Percentiles rank a stretch among this genome's conserved stretches.
Evolutionary conservation across 2,888 invertebrate genomes (phyloP).

Genomic region (Entomobrya proxima): DNA sequence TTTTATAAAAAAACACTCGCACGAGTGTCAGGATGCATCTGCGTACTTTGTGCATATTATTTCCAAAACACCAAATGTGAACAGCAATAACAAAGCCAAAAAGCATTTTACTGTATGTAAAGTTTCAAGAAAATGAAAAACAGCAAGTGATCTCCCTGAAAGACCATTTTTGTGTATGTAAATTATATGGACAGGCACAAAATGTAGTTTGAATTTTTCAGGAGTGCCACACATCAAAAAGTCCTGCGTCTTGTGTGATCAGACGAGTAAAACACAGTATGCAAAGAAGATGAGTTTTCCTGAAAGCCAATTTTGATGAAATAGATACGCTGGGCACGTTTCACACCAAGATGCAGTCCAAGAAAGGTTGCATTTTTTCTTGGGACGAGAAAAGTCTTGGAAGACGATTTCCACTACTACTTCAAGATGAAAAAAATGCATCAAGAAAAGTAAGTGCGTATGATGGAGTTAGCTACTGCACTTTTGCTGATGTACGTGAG

Average conservation of each 20-base stretch:
- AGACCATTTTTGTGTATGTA: conserved; percentile 25
- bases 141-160: conserved; percentile 18
- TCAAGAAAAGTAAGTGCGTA: conserved; percentile 13
- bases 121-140: conserved; percentile 22
- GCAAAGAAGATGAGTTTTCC: conserved; percentile 2
- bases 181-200: conserved; percentile 18
- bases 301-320: conserved; percentile 50
- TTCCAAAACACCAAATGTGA: conserved; percentile 30
- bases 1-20: neutral
- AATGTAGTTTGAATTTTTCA: conserved; percentile 44
- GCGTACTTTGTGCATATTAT: neutral
- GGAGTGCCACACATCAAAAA: conserved; percentile 44
- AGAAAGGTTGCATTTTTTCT: conserved; percentile 40
- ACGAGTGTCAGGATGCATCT: neutral
- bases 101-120: neutral
- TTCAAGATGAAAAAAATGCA: conserved; percentile 9
- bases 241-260: neutral
- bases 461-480: neutral
- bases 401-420: neutral
- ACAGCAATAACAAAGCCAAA: neutral
- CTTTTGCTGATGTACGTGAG: conserved; percentile 21
- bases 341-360: conserved; percentile 20
- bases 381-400: neutral
- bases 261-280: neutral
- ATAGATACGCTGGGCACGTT: conserved; percentile 55